These are phyloP conservation scores for Didymodactylos carnosus DNA, from an alignment of 2,888 invertebrate species.

Conservation along the genomic window DNA sequence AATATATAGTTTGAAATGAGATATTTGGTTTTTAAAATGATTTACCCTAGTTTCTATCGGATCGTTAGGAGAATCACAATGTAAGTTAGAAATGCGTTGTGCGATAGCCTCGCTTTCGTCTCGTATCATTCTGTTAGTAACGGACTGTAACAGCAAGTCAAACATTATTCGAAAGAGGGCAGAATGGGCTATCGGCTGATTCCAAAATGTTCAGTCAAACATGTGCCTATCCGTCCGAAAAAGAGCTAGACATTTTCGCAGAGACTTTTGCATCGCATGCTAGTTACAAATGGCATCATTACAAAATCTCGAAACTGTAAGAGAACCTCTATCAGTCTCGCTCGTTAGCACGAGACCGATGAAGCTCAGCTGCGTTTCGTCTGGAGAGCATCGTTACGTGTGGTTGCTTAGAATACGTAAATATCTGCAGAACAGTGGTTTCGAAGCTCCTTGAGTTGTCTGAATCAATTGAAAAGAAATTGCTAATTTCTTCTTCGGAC, in stretches of 20 bases:
- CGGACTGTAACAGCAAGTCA: neutral
- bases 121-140: neutral
- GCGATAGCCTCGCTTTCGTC: neutral
- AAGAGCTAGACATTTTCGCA: neutral
- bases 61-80: neutral
- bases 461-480: too few species aligned
- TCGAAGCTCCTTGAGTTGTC: too few species aligned
- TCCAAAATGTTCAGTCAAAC: neutral
- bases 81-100: neutral
- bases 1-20: neutral
- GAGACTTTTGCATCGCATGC: neutral
- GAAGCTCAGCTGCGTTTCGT: too few species aligned
- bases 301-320: too few species aligned
- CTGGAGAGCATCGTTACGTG: too few species aligned
- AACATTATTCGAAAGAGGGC: neutral
- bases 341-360: too few species aligned
- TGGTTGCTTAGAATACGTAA: too few species aligned
- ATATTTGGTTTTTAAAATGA: neutral
- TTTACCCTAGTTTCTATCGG: neutral
- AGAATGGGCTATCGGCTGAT: neutral
- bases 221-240: neutral
- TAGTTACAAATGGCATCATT: too few species aligned
- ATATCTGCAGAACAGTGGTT: too few species aligned
- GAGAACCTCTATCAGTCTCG: too few species aligned
- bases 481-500: too few species aligned